phyloP scores from a whole-genome alignment of 2,113 vertebrate genomes.

The Oncorhynchus gorbuscha region DNA sequence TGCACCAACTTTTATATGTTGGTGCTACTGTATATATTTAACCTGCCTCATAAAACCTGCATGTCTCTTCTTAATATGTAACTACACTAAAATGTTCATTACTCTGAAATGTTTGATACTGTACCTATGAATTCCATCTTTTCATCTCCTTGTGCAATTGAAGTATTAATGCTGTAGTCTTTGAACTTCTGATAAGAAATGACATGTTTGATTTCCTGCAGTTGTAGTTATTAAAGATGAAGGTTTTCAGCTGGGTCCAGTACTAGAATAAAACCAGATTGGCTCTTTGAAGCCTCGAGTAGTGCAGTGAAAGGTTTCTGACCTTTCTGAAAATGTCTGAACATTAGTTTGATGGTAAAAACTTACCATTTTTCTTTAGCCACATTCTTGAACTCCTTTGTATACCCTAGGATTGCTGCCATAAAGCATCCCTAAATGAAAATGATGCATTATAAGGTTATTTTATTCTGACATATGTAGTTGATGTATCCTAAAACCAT shows the following conservation, averaged over 20 bases:
- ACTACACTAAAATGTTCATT: too few relatives aligned
- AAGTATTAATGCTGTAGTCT: background rate
- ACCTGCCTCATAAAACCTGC: background rate
- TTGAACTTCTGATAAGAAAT: background rate
- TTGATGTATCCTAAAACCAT: too few relatives aligned
- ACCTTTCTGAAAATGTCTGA: background rate
- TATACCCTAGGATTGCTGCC: background rate
- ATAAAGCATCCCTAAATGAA: too few relatives aligned
- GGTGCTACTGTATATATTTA: background rate
- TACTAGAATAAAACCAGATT: constrained; percentile 1
- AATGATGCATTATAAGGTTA: too few relatives aligned
- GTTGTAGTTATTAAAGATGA: too few relatives aligned
- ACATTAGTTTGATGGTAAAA: constrained; percentile 16
- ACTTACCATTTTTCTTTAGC: background rate
- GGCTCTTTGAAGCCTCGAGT: background rate
- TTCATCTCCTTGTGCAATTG: background rate
- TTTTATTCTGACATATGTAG: too few relatives aligned
- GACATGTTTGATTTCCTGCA: background rate
- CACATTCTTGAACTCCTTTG: background rate
- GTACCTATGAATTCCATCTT: background rate
- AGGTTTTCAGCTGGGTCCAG: background rate
- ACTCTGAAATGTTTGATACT: background rate
- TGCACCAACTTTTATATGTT: too few relatives aligned
- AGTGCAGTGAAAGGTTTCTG: constrained; percentile 21
- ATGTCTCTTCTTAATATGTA: background rate